Conservation (phyloP, 2,113 vertebrate genomes). For the Cinclus mexicanus region DNA sequence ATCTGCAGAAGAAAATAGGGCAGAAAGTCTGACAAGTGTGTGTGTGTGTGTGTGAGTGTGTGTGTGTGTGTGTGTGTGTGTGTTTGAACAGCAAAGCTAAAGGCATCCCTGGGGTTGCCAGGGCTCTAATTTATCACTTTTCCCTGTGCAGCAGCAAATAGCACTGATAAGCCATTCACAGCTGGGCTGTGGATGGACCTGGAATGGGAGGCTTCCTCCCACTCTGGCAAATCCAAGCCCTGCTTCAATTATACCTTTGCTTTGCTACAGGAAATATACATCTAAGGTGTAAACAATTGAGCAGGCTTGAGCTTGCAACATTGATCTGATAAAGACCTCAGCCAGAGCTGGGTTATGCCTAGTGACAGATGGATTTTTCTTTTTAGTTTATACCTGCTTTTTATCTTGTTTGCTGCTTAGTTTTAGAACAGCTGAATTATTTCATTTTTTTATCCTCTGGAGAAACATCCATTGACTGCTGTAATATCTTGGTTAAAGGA, state of each 20-base stretch:
- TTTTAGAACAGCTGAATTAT: not conserved
- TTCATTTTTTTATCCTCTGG: not conserved
- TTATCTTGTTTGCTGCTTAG: not conserved
- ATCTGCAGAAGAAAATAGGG: not conserved
- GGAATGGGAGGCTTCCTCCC: not conserved
- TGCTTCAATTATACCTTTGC: not conserved
- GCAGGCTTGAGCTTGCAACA: not conserved
- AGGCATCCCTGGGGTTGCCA: not conserved
- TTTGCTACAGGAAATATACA: not conserved
- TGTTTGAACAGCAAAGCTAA: not conserved
- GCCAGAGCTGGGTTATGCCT: not conserved
- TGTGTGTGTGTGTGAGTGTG: not conserved
- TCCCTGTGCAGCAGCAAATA: not conserved
- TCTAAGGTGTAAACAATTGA: not conserved
- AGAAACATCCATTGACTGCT: constrained; percentile 24
- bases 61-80: not conserved
- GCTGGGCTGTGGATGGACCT: not conserved
- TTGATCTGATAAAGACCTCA: not conserved
- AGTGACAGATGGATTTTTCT: not conserved
- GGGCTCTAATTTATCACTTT: not conserved
- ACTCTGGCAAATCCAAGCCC: not conserved
- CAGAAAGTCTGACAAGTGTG: not conserved
- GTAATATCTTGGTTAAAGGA: constrained; percentile 9
- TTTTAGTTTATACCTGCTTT: constrained; percentile 4
- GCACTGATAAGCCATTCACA: not conserved